phyloP scores from a whole-genome alignment of 2,797 vertebrate genomes.

The Oryzias dopingdopingensis region DNA sequence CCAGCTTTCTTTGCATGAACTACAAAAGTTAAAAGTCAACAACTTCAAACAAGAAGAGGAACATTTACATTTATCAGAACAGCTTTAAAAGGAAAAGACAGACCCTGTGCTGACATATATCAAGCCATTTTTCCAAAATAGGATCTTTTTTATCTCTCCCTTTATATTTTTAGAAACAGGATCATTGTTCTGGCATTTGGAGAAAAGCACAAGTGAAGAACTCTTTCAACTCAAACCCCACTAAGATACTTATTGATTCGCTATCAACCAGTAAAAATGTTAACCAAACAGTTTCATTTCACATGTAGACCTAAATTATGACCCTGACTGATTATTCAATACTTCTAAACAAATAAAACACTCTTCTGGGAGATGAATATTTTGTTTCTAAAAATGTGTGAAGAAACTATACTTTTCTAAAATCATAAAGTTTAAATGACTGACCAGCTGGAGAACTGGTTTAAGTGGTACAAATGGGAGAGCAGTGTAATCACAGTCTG shows the following conservation, averaged over 20 bases:
- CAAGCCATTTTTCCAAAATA: slow-evolving; percentile 35
- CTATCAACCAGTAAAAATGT: not conserved
- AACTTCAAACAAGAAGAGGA: not conserved
- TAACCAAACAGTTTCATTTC: not conserved
- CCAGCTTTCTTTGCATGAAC: slow-evolving; percentile 7
- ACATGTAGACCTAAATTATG: no score
- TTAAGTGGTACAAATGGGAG: no score
- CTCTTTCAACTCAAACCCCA: slow-evolving; percentile 4
- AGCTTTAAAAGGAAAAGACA: slow-evolving; percentile 53
- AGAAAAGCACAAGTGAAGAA: slow-evolving; percentile 12
- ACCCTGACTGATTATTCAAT: no score
- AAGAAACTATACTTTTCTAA: no score
- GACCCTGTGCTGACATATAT: slow-evolving; percentile 32
- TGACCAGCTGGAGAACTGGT: no score
- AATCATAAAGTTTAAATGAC: no score
- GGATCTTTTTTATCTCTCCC: slow-evolving; percentile 23
- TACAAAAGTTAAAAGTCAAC: slow-evolving; percentile 14
- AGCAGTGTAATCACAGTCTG: slow-evolving; percentile 35
- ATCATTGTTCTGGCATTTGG: slow-evolving; percentile 30
- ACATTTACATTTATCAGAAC: slow-evolving; percentile 5
- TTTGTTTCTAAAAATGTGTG: no score
- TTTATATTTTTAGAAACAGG: slow-evolving; percentile 56
- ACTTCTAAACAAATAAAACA: no score
- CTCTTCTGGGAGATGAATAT: no score
- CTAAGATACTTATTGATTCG: slow-evolving; percentile 2